Percentiles rank a stretch among this genome's conserved stretches.
Evolutionary conservation across 2,888 invertebrate species (phyloP).

Genomic region (Oscheius sp.): DNA sequence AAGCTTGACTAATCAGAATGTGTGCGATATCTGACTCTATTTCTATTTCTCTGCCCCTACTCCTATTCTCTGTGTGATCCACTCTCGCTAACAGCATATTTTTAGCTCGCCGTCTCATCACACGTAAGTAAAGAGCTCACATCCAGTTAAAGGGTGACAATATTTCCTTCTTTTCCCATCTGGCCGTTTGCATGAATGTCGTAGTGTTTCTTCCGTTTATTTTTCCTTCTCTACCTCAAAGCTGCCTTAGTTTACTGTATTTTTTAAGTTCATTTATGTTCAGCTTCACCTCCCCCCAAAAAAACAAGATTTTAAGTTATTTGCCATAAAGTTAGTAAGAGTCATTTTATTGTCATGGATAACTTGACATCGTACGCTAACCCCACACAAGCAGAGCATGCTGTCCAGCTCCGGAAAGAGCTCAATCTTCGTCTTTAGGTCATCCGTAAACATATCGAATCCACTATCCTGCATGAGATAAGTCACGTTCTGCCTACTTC

Average conservation of each 20-base stretch:
- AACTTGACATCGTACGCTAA: constrained; percentile 6
- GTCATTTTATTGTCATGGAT: neutral
- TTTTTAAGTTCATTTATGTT: neutral
- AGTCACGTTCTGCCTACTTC: constrained; percentile 73
- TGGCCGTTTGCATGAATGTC: constrained; percentile 19
- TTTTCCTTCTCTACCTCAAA: constrained; percentile 8
- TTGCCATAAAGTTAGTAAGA: neutral
- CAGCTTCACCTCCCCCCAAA: neutral
- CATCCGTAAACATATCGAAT: constrained; percentile 73
- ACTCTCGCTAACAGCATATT: constrained; percentile 37
- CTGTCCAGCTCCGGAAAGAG: neutral
- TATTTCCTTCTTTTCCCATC: constrained; percentile 29
- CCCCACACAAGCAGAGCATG: constrained; percentile 21
- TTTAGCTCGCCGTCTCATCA: constrained; percentile 73
- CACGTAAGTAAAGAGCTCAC: constrained; percentile 63
- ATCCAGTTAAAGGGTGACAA: constrained; percentile 20
- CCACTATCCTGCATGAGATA: constrained; percentile 73
- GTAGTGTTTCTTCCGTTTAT: constrained; percentile 9
- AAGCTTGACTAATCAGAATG: neutral
- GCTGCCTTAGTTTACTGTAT: neutral
- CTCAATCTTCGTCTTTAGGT: constrained; percentile 60
- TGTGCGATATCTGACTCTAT: constrained; percentile 1
- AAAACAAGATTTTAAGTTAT: neutral
- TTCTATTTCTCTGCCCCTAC: too few relatives aligned
- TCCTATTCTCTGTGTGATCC: constrained; percentile 6